phyloP scores from a whole-genome alignment of 2,888 invertebrate genomes.

The Julus scanicus region DNA sequence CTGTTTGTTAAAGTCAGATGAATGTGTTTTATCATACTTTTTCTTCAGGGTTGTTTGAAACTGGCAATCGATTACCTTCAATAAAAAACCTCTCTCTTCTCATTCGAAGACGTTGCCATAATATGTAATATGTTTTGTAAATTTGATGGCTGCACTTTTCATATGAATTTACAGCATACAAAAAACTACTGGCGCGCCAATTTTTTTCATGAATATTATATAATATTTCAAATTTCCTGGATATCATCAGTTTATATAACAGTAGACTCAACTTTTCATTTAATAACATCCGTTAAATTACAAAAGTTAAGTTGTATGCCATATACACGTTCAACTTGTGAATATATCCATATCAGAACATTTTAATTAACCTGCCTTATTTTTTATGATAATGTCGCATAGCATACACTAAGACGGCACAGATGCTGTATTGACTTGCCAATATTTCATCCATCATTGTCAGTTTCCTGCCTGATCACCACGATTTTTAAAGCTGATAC shows the following conservation, averaged over 20 bases:
- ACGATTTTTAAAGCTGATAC: neutral
- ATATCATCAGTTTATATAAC: neutral
- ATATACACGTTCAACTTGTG: neutral
- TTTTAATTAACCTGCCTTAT: slow-evolving; percentile 33
- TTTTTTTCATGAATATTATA: slow-evolving; percentile 2
- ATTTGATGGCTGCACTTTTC: neutral
- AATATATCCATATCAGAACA: neutral
- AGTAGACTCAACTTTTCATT: neutral
- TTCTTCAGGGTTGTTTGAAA: neutral
- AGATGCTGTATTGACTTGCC: neutral
- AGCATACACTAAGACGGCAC: neutral
- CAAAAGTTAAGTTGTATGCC: neutral
- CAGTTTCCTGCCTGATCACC: neutral
- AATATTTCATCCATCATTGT: neutral
- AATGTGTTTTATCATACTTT: too few species aligned
- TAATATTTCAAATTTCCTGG: neutral
- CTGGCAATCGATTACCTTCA: neutral
- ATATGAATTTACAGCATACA: neutral
- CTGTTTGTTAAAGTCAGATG: too few species aligned
- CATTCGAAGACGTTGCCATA: neutral
- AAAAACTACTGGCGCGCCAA: neutral
- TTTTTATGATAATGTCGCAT: slow-evolving; percentile 2
- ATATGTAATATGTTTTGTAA: neutral
- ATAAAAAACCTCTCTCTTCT: neutral
- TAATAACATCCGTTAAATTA: neutral